These are phyloP conservation scores for Paedocypris sp. DNA, from an alignment of 2,113 vertebrate genomes.

Conservation along the genomic window DNA sequence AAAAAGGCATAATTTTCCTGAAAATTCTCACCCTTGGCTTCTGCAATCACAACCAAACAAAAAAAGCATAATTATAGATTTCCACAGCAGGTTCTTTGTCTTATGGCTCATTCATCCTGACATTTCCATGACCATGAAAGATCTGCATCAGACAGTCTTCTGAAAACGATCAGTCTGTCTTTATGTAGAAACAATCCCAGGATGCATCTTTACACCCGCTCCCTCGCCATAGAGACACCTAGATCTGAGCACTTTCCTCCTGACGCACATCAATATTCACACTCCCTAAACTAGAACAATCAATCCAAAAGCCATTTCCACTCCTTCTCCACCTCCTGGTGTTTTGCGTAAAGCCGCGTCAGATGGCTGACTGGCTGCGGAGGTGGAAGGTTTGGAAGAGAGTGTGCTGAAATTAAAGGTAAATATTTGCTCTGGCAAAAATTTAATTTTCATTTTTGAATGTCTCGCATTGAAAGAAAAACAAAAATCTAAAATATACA, in stretches of 20 bases:
- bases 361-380: background rate
- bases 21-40: no score
- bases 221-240: background rate
- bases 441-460: background rate
- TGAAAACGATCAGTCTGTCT: background rate
- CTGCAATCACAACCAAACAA: no score
- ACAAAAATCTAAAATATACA: no score
- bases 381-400: background rate
- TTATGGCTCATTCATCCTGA: background rate
- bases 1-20: no score
- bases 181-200: background rate
- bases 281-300: constrained; percentile 3
- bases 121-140: background rate
- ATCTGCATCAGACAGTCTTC: background rate
- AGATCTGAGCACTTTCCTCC: background rate
- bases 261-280: background rate
- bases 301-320: background rate
- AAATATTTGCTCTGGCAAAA: background rate
- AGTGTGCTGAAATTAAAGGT: background rate
- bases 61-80: no score
- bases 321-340: background rate
- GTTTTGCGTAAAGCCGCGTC: background rate
- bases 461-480: no score
- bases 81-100: background rate
- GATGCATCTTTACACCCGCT: background rate